phyloP scores from a whole-genome alignment of 2,113 vertebrate species.

The Phoxinus phoxinus region DNA sequence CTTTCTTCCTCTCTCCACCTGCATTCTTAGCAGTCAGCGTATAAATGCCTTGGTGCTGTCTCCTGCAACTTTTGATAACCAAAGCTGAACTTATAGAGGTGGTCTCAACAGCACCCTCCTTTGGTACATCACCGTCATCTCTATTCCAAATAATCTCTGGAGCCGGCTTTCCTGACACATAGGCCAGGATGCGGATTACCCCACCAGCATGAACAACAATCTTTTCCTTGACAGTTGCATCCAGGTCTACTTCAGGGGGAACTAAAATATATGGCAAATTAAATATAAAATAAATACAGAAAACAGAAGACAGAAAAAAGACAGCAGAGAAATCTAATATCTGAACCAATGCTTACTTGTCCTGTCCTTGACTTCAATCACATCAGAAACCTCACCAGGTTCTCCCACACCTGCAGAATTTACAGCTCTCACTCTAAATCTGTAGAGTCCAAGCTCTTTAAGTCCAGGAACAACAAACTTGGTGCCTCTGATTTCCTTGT shows the following conservation, averaged over 20 bases:
- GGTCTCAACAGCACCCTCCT: slow-evolving; percentile 89
- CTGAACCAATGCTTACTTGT: slow-evolving; percentile 81
- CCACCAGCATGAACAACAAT: slow-evolving; percentile 96
- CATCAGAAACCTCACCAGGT: slow-evolving; percentile 89
- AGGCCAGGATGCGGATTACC: slow-evolving; percentile 95
- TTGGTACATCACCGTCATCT: slow-evolving; percentile 87
- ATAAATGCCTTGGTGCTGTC: slow-evolving; percentile 93
- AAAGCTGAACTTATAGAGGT: slow-evolving; percentile 95
- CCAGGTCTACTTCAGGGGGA: slow-evolving; percentile 91
- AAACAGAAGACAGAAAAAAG: neutral
- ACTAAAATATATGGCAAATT: slow-evolving; percentile 72
- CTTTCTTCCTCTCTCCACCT: slow-evolving; percentile 94
- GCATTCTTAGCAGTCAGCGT: slow-evolving; percentile 94
- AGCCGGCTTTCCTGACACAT: slow-evolving; percentile 94
- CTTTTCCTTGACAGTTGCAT: slow-evolving; percentile 93
- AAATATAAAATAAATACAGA: slow-evolving; percentile 33
- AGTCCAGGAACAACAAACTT: slow-evolving; percentile 90
- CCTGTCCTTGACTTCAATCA: slow-evolving; percentile 95
- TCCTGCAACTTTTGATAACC: slow-evolving; percentile 93
- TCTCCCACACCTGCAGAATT: slow-evolving; percentile 93
- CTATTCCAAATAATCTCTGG: slow-evolving; percentile 89
- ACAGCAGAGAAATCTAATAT: neutral
- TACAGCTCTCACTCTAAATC: slow-evolving; percentile 92
- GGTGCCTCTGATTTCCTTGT: slow-evolving; percentile 95
- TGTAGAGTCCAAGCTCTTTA: slow-evolving; percentile 92